phyloP scores from a whole-genome alignment of 2,113 vertebrate genomes.

The Quiscalus mexicanus region DNA sequence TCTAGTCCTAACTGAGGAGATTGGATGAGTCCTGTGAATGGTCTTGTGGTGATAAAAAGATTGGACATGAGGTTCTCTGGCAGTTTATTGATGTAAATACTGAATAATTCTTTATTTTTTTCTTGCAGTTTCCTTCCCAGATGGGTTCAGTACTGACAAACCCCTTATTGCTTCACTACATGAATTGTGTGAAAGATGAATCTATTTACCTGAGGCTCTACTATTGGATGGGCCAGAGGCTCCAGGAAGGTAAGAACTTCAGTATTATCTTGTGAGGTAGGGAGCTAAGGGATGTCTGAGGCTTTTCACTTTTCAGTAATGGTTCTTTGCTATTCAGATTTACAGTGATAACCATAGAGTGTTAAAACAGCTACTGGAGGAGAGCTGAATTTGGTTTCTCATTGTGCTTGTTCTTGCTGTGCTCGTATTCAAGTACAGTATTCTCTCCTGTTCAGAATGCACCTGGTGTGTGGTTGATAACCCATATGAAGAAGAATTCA shows the following conservation, averaged over 20 bases:
- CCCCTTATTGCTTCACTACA: slow-evolving; percentile 86
- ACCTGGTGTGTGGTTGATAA: slow-evolving; percentile 79
- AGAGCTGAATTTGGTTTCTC: not conserved
- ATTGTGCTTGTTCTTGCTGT: slow-evolving; percentile 11
- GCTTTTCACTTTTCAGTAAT: not conserved
- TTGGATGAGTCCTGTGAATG: not conserved
- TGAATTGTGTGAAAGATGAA: slow-evolving; percentile 89
- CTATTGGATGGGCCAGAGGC: slow-evolving; percentile 87
- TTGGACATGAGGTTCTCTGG: not conserved
- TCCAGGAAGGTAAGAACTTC: slow-evolving; percentile 86
- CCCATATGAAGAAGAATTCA: slow-evolving; percentile 75
- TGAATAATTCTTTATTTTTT: not conserved
- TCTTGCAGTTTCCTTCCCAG: slow-evolving; percentile 87
- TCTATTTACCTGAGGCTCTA: slow-evolving; percentile 86
- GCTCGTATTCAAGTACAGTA: not conserved
- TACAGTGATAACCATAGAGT: not conserved
- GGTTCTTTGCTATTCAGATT: not conserved
- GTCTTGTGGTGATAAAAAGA: not conserved
- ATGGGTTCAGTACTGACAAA: slow-evolving; percentile 91
- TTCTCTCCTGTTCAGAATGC: slow-evolving; percentile 79
- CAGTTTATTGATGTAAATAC: not conserved
- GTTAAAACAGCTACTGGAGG: not conserved
- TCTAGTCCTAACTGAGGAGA: not conserved
- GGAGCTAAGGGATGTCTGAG: not conserved
- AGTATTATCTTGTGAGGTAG: not conserved